These are phyloP conservation scores for Gallinago paraguaiae DNA, from an alignment of 2,113 vertebrate species.

Conservation along the genomic window DNA sequence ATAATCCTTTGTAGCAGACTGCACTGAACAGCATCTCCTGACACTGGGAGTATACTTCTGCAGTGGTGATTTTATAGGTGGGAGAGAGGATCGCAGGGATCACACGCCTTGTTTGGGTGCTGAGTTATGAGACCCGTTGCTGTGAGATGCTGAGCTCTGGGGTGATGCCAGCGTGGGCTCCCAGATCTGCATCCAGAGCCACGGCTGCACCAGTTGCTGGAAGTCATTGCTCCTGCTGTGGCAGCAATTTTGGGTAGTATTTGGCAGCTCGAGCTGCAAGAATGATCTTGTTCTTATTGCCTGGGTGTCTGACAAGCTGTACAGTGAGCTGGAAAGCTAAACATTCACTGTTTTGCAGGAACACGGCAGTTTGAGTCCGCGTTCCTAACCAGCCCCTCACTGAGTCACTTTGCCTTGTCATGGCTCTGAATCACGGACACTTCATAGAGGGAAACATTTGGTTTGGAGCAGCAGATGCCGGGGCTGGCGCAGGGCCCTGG, in stretches of 20 bases:
- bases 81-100: not conserved
- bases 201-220: not conserved
- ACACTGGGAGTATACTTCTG: not conserved
- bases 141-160: not conserved
- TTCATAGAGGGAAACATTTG: not conserved
- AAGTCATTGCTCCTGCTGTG: not conserved
- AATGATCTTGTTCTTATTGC: not conserved
- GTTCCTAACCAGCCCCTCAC: not conserved
- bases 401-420: conserved; percentile 28
- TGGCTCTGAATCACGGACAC: not conserved
- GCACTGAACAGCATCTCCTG: not conserved
- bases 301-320: not conserved
- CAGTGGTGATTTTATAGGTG: not conserved
- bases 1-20: not conserved
- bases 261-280: not conserved
- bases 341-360: not conserved
- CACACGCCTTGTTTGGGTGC: not conserved
- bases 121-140: not conserved
- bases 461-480: not conserved
- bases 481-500: not conserved
- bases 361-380: not conserved
- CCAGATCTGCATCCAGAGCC: not conserved
- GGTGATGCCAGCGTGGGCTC: not conserved
- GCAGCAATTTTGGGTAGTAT: not conserved
- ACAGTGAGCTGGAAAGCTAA: not conserved